phyloP scores from a whole-genome alignment of 2,888 invertebrate genomes.

The Troglohyphantes excavatus region DNA sequence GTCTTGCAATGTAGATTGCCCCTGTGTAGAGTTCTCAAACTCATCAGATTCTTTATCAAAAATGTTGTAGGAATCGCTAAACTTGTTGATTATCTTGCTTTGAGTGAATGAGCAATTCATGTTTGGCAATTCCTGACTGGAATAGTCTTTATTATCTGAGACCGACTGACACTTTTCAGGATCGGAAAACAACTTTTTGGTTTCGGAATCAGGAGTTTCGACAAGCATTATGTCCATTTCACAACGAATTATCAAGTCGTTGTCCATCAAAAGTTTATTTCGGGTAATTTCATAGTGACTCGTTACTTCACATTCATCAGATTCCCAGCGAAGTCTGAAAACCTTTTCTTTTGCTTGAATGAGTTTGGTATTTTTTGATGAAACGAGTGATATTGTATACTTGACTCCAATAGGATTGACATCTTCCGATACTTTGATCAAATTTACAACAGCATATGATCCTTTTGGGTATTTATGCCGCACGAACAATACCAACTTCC shows the following conservation, averaged over 20 bases:
- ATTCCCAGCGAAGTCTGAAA: conserved; percentile 25
- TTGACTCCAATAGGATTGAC: background rate
- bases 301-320: background rate
- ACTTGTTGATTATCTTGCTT: background rate
- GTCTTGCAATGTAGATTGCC: background rate
- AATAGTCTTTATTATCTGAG: background rate
- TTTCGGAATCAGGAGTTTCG: background rate
- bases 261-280: background rate
- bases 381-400: conserved; percentile 22
- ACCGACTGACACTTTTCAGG: background rate
- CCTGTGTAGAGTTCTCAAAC: background rate
- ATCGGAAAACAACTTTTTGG: background rate
- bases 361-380: background rate
- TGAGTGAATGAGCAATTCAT: background rate
- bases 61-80: background rate
- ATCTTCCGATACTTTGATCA: conserved; percentile 36
- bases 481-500: conserved; percentile 39
- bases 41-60: background rate
- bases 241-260: conserved; percentile 21
- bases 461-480: conserved; percentile 40
- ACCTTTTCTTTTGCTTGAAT: conserved; percentile 22
- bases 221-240: conserved; percentile 35
- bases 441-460: background rate
- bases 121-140: background rate
- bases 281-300: background rate